A percentile compares a stretch with the other conserved stretches of the same genome.
These are phyloP conservation scores for Chrysogorgia sp. DNA, from an alignment of 92 coral and sea anemone genomes.

Conservation along the genomic window DNA sequence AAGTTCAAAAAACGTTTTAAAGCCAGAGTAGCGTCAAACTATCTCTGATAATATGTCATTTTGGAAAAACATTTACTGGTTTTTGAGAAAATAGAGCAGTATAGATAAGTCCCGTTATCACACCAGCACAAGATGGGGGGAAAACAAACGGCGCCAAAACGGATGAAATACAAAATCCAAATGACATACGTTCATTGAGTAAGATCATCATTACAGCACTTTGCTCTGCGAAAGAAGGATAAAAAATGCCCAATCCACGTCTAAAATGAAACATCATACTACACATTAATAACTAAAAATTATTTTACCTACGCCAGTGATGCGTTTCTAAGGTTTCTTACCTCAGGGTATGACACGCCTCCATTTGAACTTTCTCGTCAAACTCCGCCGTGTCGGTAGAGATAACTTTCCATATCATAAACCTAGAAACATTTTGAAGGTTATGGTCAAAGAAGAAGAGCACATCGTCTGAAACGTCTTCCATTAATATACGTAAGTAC, in stretches of 20 bases:
- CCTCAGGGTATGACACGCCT: constrained; percentile 43
- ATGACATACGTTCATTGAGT: constrained; percentile 56
- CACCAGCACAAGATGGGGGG: not conserved
- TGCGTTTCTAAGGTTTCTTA: constrained; percentile 3
- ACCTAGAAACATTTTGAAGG: not conserved
- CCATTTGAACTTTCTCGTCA: constrained; percentile 20
- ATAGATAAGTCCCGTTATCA: not conserved
- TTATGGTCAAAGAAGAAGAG: not conserved
- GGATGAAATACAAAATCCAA: not conserved
- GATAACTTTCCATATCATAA: constrained; percentile 35
- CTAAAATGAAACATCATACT: not conserved
- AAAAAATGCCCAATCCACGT: constrained; percentile 74
- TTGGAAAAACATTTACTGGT: no score
- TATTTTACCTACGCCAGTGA: constrained; percentile 21
- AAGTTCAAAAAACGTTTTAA: no score
- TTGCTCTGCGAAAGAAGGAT: constrained; percentile 66
- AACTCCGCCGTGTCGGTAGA: constrained; percentile 17
- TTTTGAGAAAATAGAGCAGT: no score
- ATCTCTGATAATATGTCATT: no score
- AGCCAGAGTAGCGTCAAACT: no score
- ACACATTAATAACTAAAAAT: not conserved
- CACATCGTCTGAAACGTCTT: not conserved
- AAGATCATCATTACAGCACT: constrained; percentile 78
- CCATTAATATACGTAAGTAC: no score
- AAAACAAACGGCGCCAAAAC: not conserved